Conservation (phyloP, 2,888 invertebrate genomes). For the Callyntrura sp. region DNA sequence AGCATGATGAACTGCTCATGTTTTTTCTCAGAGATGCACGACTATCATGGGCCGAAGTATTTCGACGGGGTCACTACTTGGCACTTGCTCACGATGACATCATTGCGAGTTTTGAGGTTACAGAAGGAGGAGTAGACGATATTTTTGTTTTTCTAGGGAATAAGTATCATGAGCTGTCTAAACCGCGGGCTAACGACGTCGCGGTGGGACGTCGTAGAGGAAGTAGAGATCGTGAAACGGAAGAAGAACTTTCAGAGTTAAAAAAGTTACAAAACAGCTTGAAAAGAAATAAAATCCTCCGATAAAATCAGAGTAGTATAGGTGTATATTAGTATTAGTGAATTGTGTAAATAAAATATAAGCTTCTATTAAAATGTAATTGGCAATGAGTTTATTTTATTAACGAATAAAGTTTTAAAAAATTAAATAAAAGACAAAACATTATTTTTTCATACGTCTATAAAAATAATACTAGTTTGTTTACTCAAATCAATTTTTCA, state of each 20-base stretch:
- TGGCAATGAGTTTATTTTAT: background rate
- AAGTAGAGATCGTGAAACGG: background rate
- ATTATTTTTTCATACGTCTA: background rate
- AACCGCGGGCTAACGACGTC: constrained; percentile 62
- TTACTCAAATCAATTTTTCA: constrained; percentile 84
- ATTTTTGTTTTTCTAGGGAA: constrained; percentile 79
- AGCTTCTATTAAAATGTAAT: background rate
- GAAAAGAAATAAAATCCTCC: background rate
- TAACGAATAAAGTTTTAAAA: background rate
- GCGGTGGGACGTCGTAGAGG: background rate
- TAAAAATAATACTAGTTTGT: background rate
- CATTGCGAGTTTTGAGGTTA: constrained; percentile 77
- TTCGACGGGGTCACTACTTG: constrained; percentile 40
- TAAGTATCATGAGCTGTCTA: constrained; percentile 78
- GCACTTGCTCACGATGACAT: constrained; percentile 48
- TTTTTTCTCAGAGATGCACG: constrained; percentile 78
- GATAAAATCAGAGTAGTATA: background rate
- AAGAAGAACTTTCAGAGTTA: constrained; percentile 12
- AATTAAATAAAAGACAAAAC: background rate
- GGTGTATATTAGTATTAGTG: background rate
- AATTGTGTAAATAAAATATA: background rate
- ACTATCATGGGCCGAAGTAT: constrained; percentile 76
- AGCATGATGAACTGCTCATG: constrained; percentile 80
- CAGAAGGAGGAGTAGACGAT: constrained; percentile 80
- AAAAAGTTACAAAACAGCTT: background rate